Percentiles rank a stretch among this genome's conserved stretches.
These are phyloP conservation scores for Spinus olivaceus DNA, from an alignment of 2,797 vertebrate species.

Conservation along the genomic window DNA sequence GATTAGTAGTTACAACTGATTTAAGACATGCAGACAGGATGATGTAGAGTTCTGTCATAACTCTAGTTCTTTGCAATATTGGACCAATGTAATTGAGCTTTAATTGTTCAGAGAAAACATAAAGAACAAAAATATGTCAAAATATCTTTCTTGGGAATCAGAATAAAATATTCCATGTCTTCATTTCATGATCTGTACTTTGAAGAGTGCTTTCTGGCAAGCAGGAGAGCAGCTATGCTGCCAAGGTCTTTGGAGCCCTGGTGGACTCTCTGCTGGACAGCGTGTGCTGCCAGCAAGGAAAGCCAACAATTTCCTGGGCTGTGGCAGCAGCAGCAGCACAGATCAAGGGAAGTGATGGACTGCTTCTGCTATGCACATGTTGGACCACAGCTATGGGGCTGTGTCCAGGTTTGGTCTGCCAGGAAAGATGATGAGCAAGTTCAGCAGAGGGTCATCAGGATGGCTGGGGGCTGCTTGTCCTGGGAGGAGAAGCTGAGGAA, in stretches of 20 bases:
- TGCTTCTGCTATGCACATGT: neutral
- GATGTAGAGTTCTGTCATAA: neutral
- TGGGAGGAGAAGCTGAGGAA: neutral
- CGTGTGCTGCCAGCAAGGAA: neutral
- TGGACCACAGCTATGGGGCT: neutral
- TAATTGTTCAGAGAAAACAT: neutral
- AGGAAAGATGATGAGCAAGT: neutral
- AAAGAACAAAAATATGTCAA: neutral
- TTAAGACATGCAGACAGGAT: neutral
- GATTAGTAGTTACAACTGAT: neutral
- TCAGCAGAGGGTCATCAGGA: neutral
- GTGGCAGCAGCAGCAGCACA: neutral
- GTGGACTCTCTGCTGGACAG: neutral
- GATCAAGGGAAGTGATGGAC: neutral
- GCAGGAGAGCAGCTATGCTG: neutral
- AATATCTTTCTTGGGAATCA: neutral
- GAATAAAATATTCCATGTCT: neutral
- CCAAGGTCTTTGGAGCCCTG: neutral
- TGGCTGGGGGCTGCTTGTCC: neutral
- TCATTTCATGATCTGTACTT: neutral
- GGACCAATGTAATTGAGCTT: neutral
- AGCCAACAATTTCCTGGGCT: neutral
- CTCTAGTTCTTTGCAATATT: neutral
- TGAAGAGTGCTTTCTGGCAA: neutral
- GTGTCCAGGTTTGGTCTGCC: neutral